These are phyloP conservation scores for Gibbula magus DNA, from an alignment of 2,888 invertebrate species.

Conservation along the genomic window DNA sequence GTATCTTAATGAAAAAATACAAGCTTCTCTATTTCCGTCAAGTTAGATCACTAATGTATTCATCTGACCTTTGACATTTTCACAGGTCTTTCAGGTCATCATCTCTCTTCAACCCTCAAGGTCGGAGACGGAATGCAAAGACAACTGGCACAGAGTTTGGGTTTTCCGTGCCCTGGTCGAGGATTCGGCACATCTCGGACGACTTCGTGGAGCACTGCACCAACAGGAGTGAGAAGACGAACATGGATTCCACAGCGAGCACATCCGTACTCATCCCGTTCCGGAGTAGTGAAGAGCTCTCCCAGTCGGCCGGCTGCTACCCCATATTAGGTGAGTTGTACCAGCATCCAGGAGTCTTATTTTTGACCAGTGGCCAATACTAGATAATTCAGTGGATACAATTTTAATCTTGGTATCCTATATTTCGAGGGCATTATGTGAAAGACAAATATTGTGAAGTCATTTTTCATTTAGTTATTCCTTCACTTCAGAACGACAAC, in stretches of 20 bases:
- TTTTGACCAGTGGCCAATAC: too few relatives aligned
- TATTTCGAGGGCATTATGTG: too few relatives aligned
- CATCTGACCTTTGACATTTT: neutral
- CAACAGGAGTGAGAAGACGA: conserved; percentile 21
- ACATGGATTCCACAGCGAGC: conserved; percentile 50
- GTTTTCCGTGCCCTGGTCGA: conserved; percentile 15
- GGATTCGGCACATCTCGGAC: conserved; percentile 39
- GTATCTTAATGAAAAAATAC: too few relatives aligned
- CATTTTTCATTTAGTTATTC: neutral
- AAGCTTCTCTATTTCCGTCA: too few relatives aligned
- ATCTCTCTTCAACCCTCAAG: conserved; percentile 15
- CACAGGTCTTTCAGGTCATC: too few relatives aligned
- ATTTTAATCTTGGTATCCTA: too few relatives aligned
- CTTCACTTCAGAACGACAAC: conserved; percentile 33
- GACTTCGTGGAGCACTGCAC: conserved; percentile 29
- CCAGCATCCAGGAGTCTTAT: too few relatives aligned
- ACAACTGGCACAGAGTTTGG: conserved; percentile 34
- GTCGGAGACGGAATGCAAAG: conserved; percentile 23
- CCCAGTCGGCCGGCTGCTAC: conserved; percentile 52
- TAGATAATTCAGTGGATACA: too few relatives aligned
- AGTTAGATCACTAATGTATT: too few relatives aligned
- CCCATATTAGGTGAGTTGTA: conserved; percentile 36
- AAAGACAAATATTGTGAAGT: neutral
- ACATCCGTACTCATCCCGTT: conserved; percentile 44
- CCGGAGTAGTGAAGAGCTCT: conserved; percentile 47